Percentiles rank a stretch among this genome's conserved stretches.
Evolutionary conservation across 2,113 vertebrate genomes (phyloP).

Genomic region (Ellobius talpinus): DNA sequence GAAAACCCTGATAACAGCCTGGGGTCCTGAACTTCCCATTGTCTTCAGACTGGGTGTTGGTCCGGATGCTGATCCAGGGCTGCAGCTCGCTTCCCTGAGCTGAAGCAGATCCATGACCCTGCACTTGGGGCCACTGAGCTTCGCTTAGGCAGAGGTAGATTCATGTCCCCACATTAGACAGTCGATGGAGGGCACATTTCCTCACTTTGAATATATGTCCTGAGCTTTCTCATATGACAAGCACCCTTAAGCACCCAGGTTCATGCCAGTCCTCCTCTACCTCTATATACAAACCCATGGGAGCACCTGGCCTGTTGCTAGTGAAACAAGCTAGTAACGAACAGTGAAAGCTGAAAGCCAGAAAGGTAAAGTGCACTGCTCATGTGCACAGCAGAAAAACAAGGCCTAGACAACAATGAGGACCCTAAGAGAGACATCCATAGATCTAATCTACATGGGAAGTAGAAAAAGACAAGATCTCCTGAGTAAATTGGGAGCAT

Average conservation of each 20-base stretch:
- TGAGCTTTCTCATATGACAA: background rate
- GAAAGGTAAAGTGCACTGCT: too few relatives aligned
- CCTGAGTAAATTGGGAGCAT: too few relatives aligned
- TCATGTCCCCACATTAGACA: too few relatives aligned
- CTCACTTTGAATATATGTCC: background rate
- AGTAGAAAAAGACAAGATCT: too few relatives aligned
- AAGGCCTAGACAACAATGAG: too few relatives aligned
- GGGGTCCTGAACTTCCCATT: accelerated
- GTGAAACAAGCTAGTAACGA: background rate
- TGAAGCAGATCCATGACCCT: background rate
- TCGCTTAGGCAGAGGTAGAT: background rate
- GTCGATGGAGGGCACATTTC: too few relatives aligned
- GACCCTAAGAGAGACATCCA: too few relatives aligned
- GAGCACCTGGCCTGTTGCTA: background rate
- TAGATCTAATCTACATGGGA: too few relatives aligned
- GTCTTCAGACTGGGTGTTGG: background rate
- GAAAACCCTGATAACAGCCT: too few relatives aligned
- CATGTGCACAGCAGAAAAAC: too few relatives aligned
- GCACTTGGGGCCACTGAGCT: background rate
- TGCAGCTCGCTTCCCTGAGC: background rate
- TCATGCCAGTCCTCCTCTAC: background rate
- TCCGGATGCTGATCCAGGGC: background rate
- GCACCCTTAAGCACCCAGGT: background rate
- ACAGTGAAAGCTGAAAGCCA: background rate
- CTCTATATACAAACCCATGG: accelerated